Base-by-base conservation (phyloP, 2,888 invertebrate genomes). In the Nasonia oneida region DNA sequence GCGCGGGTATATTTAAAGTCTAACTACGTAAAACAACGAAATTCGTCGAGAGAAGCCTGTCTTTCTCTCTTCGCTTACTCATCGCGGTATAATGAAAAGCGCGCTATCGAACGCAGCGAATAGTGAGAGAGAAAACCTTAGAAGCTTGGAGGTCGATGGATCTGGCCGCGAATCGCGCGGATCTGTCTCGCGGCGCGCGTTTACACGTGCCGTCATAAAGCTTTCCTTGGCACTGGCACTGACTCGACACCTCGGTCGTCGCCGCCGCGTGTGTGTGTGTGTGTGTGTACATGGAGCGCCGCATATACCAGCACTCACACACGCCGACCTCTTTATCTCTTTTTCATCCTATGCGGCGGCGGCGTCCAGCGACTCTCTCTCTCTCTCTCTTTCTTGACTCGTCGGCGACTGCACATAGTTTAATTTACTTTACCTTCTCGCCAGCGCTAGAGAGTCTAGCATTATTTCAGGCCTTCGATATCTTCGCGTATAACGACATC, bases 231-330 rank as follows among this genome's bases (percentile, higher is more conserved):
- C 67, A 67, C 67, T 67, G 67, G 67, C 67, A 67, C 67, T 67
- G 67, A 67, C 67, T 67, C 47, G 37, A 39, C 53, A 42, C 71
- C 71, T 37, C 71, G 82, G 87, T 89, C 87, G 87, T 12, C 12
- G 75, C 33, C 3, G 61, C 73, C n/a, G 81, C 57, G 23, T 23
- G 23, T 23, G 81, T 37, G 18, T 23, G 23, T 23, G 81, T 37
- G 18, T 18, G 39, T 57, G 83, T 70, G 18, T 39, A 37, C 37
- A 70, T 23, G 23, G 18, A 57, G 6, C 57, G 57, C 5, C 57
- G 57, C 29, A 23, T 14, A 14, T 29, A 64, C 29, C 29, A 10
- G 23, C 12, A 33, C 67, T 33, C 29, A 29, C 23, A 15, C 67
- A 33, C 29, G 67, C 14, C 67, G 33, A 67, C 5, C 67, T 67